Percentiles rank a stretch among this genome's conserved stretches.
Evolutionary conservation across 1,140 invertebrate genomes (phyloP).

Genomic region (Geopemphigus sp.): DNA sequence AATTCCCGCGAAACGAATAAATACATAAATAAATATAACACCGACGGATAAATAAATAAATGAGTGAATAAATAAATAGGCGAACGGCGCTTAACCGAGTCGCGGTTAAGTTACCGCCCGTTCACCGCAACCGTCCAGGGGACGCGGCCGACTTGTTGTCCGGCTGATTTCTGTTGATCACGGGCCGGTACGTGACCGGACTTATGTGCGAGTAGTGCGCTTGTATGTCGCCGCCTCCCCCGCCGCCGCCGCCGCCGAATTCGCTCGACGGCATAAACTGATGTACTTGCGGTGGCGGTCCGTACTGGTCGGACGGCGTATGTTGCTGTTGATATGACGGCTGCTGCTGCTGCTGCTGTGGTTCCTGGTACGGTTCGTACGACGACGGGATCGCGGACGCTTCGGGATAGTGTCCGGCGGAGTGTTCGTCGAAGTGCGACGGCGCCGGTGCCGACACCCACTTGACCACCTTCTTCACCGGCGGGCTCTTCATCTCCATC

Average conservation of each 20-base stretch:
- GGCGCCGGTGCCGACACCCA: constrained; percentile 20
- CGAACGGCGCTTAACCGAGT: neutral
- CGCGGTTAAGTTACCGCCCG: neutral
- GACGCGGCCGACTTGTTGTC: neutral
- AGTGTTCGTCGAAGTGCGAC: neutral
- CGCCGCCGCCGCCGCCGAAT: constrained; percentile 4
- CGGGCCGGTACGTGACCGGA: constrained; percentile 35
- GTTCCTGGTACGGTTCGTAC: constrained; percentile 7
- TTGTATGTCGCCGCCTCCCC: constrained; percentile 29
- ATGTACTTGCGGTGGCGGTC: neutral
- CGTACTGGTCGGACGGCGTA: constrained; percentile 3
- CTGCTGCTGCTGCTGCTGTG: neutral
- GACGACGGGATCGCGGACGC: neutral
- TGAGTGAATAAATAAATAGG: neutral
- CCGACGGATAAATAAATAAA: neutral
- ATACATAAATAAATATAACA: neutral
- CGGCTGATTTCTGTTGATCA: neutral
- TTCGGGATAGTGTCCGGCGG: neutral
- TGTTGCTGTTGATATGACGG: neutral
- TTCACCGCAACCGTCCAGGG: neutral
- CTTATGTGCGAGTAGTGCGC: constrained; percentile 29
- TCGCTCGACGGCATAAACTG: constrained; percentile 24
- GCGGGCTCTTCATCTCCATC: constrained; percentile 20
- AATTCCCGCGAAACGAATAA: neutral
- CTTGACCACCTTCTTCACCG: constrained; percentile 7